Conservation (phyloP, 1,140 invertebrate species). For the Protaetia brevitarsis region DNA sequence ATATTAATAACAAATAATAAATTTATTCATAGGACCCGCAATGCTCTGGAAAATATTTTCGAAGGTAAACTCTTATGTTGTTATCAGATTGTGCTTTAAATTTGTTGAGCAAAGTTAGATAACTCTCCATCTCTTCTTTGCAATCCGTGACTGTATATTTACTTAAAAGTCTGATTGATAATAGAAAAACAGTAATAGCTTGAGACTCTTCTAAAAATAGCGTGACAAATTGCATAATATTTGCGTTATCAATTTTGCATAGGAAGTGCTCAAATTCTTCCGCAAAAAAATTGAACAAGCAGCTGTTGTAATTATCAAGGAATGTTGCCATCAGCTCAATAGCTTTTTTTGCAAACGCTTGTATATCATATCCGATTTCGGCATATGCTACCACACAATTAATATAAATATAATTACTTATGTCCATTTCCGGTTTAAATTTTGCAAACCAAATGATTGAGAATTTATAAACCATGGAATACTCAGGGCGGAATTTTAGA, state of each 20-base stretch:
- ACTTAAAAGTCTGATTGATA: background rate
- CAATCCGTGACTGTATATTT: too few species aligned
- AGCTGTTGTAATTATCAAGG: background rate
- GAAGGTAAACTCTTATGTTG: too few species aligned
- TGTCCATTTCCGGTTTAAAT: background rate
- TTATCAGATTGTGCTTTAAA: too few species aligned
- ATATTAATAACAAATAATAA: too few species aligned
- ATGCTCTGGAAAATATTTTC: too few species aligned
- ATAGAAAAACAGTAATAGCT: background rate
- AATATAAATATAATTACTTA: background rate
- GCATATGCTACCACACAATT: background rate
- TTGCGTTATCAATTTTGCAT: background rate
- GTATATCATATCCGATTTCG: background rate
- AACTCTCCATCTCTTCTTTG: too few species aligned
- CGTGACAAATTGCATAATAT: background rate
- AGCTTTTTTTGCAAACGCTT: background rate
- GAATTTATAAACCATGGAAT: background rate
- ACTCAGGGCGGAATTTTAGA: background rate
- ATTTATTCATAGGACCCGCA: too few species aligned
- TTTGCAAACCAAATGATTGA: background rate
- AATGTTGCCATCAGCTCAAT: background rate
- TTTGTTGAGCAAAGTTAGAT: too few species aligned
- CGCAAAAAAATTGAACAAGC: background rate
- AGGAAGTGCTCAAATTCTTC: background rate
- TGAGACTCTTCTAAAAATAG: background rate